phyloP scores from a whole-genome alignment of 1,140 invertebrate genomes.

The Neodiprion fabricii region DNA sequence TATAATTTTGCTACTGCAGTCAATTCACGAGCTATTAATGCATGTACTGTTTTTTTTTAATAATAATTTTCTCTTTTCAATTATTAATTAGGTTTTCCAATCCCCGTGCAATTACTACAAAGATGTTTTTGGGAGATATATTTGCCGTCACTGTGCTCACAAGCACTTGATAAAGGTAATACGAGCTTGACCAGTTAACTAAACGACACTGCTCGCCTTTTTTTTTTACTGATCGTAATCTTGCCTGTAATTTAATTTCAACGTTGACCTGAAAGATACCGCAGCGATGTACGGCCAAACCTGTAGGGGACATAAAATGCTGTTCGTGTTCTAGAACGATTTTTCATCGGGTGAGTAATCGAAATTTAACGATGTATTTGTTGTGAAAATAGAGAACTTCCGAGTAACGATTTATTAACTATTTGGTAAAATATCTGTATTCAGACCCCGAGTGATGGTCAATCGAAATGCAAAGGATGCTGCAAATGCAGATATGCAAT shows the following conservation, averaged over 20 bases:
- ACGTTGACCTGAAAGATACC: neutral
- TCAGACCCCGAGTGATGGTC: neutral
- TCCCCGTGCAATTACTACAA: neutral
- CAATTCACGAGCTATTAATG: neutral
- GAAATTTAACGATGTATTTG: neutral
- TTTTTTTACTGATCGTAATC: neutral
- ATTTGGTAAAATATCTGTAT: neutral
- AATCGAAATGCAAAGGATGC: neutral
- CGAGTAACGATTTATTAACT: too few relatives aligned
- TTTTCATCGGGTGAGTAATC: neutral
- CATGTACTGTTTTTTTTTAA: too few relatives aligned
- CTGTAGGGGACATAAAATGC: neutral
- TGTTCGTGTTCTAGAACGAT: neutral
- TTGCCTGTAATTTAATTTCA: too few relatives aligned
- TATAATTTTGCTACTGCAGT: neutral
- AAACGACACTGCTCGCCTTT: too few relatives aligned
- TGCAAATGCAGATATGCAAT: neutral
- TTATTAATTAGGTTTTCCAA: too few relatives aligned
- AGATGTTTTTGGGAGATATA: neutral
- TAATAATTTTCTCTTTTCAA: too few relatives aligned
- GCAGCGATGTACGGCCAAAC: neutral
- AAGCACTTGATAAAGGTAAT: neutral
- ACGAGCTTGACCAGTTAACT: too few relatives aligned
- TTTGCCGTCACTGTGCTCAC: neutral
- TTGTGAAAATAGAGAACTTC: too few relatives aligned